Percentiles rank a stretch among this genome's conserved stretches.
phyloP scores from a whole-genome alignment of 2,113 vertebrate genomes.

The Siniperca knerii region DNA sequence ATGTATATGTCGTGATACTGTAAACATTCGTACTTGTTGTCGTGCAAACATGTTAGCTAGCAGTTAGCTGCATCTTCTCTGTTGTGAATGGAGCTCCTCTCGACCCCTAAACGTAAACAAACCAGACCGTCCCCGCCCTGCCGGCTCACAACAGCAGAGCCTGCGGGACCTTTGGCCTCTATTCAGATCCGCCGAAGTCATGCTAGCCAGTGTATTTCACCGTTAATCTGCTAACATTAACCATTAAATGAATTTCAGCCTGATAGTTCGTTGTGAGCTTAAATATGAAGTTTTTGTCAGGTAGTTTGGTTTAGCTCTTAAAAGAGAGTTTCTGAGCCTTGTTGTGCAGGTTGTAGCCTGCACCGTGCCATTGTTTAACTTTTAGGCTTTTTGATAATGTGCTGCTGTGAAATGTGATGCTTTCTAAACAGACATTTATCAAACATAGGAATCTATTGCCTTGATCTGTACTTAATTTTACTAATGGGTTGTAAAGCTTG shows the following conservation, averaged over 20 bases:
- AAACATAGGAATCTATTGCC: not conserved
- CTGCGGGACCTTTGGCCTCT: slow-evolving; percentile 39
- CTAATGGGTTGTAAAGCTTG: not conserved
- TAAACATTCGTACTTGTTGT: slow-evolving; percentile 4
- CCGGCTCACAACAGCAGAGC: slow-evolving; percentile 14
- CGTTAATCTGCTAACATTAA: rapidly evolving
- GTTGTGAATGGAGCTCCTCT: slow-evolving; percentile 62
- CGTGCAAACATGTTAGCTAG: slow-evolving; percentile 3
- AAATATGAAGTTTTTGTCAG: rapidly evolving
- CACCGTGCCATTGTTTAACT: not conserved
- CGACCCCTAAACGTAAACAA: slow-evolving; percentile 79
- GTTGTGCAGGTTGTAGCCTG: slow-evolving; percentile 35
- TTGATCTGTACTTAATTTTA: not conserved
- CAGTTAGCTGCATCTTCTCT: not conserved
- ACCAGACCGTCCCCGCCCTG: slow-evolving; percentile 72
- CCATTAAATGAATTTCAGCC: rapidly evolving
- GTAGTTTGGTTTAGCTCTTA: not conserved
- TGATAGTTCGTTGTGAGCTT: rapidly evolving
- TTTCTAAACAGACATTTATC: not conserved
- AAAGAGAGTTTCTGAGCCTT: not conserved
- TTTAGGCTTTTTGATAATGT: not conserved
- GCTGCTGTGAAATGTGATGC: not conserved
- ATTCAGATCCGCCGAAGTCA: not conserved
- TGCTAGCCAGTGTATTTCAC: rapidly evolving
- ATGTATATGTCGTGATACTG: not conserved